Evolutionary conservation across 2,888 invertebrate genomes (phyloP).

Genomic region (Galeopsomyia nigrocyanea): DNA sequence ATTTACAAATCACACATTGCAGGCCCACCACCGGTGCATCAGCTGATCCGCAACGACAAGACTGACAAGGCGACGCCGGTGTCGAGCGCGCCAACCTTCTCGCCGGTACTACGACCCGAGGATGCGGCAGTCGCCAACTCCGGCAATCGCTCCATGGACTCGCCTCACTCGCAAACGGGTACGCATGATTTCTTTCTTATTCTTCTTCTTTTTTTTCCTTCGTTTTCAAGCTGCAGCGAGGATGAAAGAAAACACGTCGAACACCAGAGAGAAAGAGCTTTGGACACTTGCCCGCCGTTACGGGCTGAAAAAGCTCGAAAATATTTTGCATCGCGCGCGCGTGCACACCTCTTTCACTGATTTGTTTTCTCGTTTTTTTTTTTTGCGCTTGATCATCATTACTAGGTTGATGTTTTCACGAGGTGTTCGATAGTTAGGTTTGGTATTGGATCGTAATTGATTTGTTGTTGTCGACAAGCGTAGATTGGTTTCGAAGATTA

Average conservation of each 20-base stretch:
- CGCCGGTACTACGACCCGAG: conserved; percentile 66
- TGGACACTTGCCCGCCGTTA: conserved; percentile 34
- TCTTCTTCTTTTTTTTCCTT: neutral
- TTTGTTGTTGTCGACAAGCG: no score
- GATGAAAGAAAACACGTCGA: neutral
- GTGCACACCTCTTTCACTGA: neutral
- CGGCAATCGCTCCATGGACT: conserved; percentile 64
- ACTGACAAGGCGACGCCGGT: conserved; percentile 68
- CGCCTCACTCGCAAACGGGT: conserved; percentile 68
- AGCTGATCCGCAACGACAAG: conserved; percentile 68
- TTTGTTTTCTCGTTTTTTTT: neutral
- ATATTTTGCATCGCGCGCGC: conserved; percentile 18
- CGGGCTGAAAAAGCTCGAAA: conserved; percentile 3
- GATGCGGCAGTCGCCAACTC: conserved; percentile 53
- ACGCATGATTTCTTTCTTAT: conserved; percentile 50
- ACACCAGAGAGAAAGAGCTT: conserved; percentile 1
- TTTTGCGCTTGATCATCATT: no score
- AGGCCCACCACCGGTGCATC: conserved; percentile 68
- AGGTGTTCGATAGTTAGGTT: no score
- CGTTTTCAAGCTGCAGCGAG: neutral
- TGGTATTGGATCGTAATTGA: no score
- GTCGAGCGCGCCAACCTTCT: conserved; percentile 66
- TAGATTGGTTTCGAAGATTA: no score
- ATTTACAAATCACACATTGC: neutral
- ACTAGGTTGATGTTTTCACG: no score